Base-by-base conservation (phyloP, 2,113 vertebrate genomes). In the Rhipidura dahli region DNA sequence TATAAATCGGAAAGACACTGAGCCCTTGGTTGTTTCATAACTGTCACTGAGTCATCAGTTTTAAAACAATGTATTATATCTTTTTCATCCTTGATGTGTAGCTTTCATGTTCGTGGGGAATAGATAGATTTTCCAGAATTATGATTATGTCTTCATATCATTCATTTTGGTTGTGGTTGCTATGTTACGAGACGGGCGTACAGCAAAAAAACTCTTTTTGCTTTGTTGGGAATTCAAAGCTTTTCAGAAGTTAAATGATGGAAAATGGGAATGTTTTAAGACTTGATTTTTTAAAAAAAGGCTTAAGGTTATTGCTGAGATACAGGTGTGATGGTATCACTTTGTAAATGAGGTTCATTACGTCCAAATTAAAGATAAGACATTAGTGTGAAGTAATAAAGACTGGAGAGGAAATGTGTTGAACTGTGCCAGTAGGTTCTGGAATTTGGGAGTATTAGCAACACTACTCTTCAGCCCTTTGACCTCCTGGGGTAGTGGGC, bases 71-170 rank as follows among this genome's bases (percentile, higher is more conserved):
- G 93, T 92, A 72, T 65, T 89, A 47, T 49, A 72, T 79, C 35
- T 83, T 95, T 96, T 83, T 87, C 93, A 80, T 89, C 93, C 75
- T 47, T 94, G 82, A 83, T 92, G 47, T 84, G 66, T 96, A 65
- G 63, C 95, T 97, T 97, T 90, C 37, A 6, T 96, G 72, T 91
- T 97, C 24, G 3, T 56, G 97, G 96, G 97, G 97, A 97, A 97
- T 91, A 94, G 89, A 85, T 78, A 80, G 84, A 80, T 97, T 97
- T 97, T 95, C 85, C 91, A 95, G 93, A 96, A 94, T 97, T 95
- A 84, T 70, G 94, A 95, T 98, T 97, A 94, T 97, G 91, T 93
- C 96, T 97, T 97, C 89, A 93, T 87, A 95, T 91, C 81, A 94
- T 90, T 97, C 91, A 94, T 96, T 85, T 97, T 93, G 77, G 81